phyloP scores from a whole-genome alignment of 1,140 invertebrate species.

The Leptinotarsa texana region DNA sequence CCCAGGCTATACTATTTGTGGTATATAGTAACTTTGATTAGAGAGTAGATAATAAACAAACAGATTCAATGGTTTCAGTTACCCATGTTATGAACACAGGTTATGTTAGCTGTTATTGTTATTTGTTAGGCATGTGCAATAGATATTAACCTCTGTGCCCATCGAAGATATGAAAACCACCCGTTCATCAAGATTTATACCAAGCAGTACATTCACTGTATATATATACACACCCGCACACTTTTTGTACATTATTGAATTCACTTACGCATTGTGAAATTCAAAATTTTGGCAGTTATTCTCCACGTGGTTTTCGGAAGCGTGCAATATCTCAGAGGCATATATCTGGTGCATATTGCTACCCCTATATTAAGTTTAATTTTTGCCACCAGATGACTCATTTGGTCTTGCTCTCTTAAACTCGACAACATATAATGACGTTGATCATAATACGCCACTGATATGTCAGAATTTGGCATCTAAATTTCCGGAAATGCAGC shows the following conservation, averaged over 20 bases:
- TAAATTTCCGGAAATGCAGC: conserved; percentile 56
- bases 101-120: conserved; percentile 56
- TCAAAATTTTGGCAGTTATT: conserved; percentile 42
- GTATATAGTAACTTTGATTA: conserved; percentile 58
- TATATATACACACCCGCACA: conserved; percentile 40
- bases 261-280: conserved; percentile 33
- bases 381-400: conserved; percentile 51
- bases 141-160: conserved; percentile 26
- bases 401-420: conserved; percentile 51
- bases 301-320: conserved; percentile 37
- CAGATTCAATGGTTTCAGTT: conserved; percentile 55
- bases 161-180: conserved; percentile 35
- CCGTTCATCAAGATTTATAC: conserved; percentile 25
- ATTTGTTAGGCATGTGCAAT: conserved; percentile 47
- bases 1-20: conserved; percentile 55
- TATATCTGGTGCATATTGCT: conserved; percentile 21
- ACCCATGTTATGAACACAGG: conserved; percentile 53
- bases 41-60: conserved; percentile 56
- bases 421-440: conserved; percentile 49
- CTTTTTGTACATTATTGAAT: conserved; percentile 42
- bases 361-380: conserved; percentile 50
- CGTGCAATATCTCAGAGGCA: conserved; percentile 39
- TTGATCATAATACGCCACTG: conserved; percentile 48
- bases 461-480: conserved; percentile 53
- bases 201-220: conserved; percentile 41